Base-by-base conservation (phyloP, 92 coral and sea anemone species). In the Siderastrea siderea region DNA sequence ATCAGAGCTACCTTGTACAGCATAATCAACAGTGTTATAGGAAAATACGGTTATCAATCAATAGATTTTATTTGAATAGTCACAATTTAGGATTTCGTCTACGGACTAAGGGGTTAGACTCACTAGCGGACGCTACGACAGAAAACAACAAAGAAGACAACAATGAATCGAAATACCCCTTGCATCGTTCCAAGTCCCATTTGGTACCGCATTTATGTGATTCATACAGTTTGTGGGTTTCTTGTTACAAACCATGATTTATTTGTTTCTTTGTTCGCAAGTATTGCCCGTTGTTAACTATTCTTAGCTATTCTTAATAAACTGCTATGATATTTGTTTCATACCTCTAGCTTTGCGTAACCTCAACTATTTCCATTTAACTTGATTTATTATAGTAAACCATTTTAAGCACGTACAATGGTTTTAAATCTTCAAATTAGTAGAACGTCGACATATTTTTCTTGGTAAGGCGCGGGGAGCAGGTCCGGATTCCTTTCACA, bases 221-320 rank as follows among this genome's bases (percentile, higher is more conserved):
- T 44, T 13, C 53, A 10, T 45, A 13, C 6, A 65, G 47, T 63
- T 3, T 51, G 66, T 14, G 52, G 58, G 9, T 43, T n/a, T 67
- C 44, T 26, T 80, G 17, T 66, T 51, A 52, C 53, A 52, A 68
- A 52, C 49, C 15, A 9, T 51, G 10, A 6, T 78, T n/a, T 54
- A 60, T 57, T 75, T 77, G 72, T 80, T 80, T 54, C 65, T 44
- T 49, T 80, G 53, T 43, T 62, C 76, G 14, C 17, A 67, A 80
- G 50, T 50, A 38, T 45, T 38, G 2, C 4, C 26, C 57, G 43
- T 50, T 64, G 38, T 26, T 26, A 26, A 26, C 38, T 10, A 5
- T 3, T 60, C n/a, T 4, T 48, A 55, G 14, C n/a, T 55, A 55
- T 55, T 55, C 38, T 65, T 65, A 47, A 11, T 65, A 8, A 65